Evolutionary conservation across 2,113 vertebrate genomes (phyloP).

Genomic region (Toxostoma redivivum): DNA sequence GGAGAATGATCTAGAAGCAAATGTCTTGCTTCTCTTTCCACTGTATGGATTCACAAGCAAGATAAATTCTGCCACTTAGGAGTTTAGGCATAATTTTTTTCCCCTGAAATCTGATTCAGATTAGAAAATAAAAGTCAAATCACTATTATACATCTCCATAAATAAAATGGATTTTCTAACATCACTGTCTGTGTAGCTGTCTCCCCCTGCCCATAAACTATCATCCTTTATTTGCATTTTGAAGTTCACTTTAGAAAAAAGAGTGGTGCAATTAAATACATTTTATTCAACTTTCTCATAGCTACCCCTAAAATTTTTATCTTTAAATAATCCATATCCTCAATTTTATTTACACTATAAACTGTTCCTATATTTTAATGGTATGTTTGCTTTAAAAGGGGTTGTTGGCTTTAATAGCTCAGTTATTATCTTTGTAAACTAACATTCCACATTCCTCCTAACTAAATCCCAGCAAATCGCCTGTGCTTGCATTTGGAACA

Average conservation of each 20-base stretch:
- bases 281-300: constrained; percentile 70
- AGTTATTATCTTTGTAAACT: constrained; percentile 81
- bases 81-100: constrained; percentile 38
- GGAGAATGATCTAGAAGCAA: constrained; percentile 72
- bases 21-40: constrained; percentile 62
- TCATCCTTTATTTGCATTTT: constrained; percentile 64
- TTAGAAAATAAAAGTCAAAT: constrained; percentile 63
- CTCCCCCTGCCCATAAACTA: constrained; percentile 14
- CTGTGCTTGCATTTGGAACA: constrained; percentile 62
- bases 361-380: constrained; percentile 81
- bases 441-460: constrained; percentile 72
- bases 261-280: constrained; percentile 64
- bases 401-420: constrained; percentile 80
- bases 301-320: constrained; percentile 74
- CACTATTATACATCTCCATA: constrained; percentile 55
- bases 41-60: constrained; percentile 61
- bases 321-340: constrained; percentile 81
- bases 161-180: constrained; percentile 68
- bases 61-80: constrained; percentile 60
- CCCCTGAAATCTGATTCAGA: constrained; percentile 55
- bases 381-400: constrained; percentile 83
- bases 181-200: constrained; percentile 36
- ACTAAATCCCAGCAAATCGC: constrained; percentile 68
- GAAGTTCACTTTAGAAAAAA: constrained; percentile 70
- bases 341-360: constrained; percentile 79